Evolutionary conservation across 23 tunicate species (phyloP).

Genomic region (Diplosoma virens): DNA sequence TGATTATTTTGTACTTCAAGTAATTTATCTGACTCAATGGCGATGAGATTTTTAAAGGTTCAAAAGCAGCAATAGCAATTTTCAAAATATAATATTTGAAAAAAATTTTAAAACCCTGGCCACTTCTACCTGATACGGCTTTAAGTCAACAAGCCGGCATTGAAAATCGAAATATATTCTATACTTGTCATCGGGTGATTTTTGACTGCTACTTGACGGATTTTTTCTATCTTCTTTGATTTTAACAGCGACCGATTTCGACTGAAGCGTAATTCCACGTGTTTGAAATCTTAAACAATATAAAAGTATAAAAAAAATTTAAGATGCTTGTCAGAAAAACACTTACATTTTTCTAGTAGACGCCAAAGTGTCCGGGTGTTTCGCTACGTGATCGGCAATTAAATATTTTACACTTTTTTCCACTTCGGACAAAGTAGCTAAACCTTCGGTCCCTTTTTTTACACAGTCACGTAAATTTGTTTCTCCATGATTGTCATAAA

Average conservation of each 20-base stretch:
- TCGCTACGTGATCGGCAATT: conserved; percentile 64
- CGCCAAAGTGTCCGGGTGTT: conserved; percentile 50
- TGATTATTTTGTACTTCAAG: too few relatives aligned
- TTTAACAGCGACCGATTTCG: conserved; percentile 1
- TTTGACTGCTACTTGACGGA: neutral
- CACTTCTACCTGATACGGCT: conserved; percentile 72
- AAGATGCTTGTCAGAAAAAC: neutral
- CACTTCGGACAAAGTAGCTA: conserved; percentile 48
- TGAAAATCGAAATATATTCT: conserved; percentile 50
- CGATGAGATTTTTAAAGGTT: too few relatives aligned
- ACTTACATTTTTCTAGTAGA: conserved; percentile 36
- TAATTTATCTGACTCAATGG: too few relatives aligned
- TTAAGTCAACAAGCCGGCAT: conserved; percentile 14
- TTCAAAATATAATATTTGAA: too few relatives aligned
- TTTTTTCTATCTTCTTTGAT: neutral
- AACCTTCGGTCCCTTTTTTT: conserved; percentile 54
- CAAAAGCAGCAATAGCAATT: too few relatives aligned
- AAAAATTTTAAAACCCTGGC: too few relatives aligned
- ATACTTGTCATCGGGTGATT: conserved; percentile 34
- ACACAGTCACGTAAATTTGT: conserved; percentile 51
- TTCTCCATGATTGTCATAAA: conserved; percentile 23
- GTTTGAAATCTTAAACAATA: conserved; percentile 10
- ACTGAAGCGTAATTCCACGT: conserved; percentile 5
- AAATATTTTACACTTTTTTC: conserved; percentile 71
- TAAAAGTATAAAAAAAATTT: neutral